These are phyloP conservation scores for Ammodytes dubius DNA, from an alignment of 2,113 vertebrate species.

Conservation along the genomic window DNA sequence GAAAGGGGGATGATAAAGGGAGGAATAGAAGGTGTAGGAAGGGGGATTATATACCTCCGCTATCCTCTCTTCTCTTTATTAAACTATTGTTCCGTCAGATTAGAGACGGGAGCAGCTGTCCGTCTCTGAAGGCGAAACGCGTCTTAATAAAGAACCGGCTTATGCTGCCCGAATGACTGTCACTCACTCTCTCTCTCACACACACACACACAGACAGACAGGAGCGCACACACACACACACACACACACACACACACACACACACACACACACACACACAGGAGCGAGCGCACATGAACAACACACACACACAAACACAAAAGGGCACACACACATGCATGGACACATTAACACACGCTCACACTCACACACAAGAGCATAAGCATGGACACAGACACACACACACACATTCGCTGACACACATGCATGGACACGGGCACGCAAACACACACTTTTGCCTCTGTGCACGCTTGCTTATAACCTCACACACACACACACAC, in stretches of 20 bases:
- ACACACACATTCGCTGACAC: no score
- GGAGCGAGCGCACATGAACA: no score
- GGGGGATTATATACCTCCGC: conserved; percentile 32
- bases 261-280: neutral
- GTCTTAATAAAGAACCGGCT: conserved; percentile 81
- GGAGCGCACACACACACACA: neutral
- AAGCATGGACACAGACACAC: no score
- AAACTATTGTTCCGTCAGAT: conserved; percentile 71
- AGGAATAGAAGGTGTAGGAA: neutral
- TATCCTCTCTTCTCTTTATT: conserved; percentile 67
- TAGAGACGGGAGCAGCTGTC: conserved; percentile 70
- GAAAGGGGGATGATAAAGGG: neutral
- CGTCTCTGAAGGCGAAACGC: conserved; percentile 52
- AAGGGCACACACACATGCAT: no score
- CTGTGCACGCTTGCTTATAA: no score
- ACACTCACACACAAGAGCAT: no score
- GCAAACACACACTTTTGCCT: no score
- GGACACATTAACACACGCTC: no score
- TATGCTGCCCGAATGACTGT: conserved; percentile 37
- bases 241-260: neutral
- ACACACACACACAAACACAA: no score
- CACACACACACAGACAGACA: neutral
- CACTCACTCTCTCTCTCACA: conserved; percentile 45
- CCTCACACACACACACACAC: no score
- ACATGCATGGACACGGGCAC: no score